Conservation (phyloP, 1,140 invertebrate species). For the Argopecten irradians region DNA sequence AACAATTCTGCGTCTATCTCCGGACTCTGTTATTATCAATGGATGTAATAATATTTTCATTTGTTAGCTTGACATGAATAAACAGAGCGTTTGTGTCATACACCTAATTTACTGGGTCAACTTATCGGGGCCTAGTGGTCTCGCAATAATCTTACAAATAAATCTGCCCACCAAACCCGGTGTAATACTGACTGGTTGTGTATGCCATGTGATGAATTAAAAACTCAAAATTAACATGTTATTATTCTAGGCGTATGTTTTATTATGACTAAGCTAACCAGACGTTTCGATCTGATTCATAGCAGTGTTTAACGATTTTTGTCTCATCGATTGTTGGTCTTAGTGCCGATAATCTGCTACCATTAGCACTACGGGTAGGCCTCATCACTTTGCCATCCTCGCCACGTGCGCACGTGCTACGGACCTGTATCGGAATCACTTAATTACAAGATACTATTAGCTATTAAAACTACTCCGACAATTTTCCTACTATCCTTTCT, state of each 20-base stretch:
- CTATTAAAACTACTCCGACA: neutral
- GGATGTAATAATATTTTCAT: constrained; percentile 17
- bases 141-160: neutral
- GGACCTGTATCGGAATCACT: neutral
- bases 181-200: neutral
- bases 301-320: neutral
- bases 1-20: neutral
- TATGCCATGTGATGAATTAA: neutral
- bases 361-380: neutral
- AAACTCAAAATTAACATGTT: neutral
- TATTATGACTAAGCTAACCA: neutral
- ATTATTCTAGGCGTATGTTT: neutral
- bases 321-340: constrained; percentile 1
- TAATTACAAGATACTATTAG: constrained; percentile 13
- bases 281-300: neutral
- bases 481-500: neutral
- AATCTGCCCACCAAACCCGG: neutral
- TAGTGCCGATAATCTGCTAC: neutral
- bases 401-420: neutral
- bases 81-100: neutral
- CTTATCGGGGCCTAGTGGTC: neutral
- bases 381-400: constrained; percentile 1
- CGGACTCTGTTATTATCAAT: neutral
- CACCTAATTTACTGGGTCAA: neutral
- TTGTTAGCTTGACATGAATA: constrained; percentile 8